phyloP scores from a whole-genome alignment of 2,888 invertebrate species.

The Leucophenga montana region DNA sequence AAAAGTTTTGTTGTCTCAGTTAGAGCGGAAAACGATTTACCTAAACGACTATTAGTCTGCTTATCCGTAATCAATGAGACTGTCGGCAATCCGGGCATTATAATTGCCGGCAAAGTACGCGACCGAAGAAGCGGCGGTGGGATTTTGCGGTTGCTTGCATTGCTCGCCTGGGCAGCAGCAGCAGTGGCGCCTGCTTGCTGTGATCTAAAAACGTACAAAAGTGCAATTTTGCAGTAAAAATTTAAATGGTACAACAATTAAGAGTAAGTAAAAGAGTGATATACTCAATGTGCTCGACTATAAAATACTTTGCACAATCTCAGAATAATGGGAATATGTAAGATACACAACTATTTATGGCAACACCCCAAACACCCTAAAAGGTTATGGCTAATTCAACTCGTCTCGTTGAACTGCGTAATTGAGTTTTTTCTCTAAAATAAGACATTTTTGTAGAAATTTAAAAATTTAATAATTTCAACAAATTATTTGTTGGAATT shows the following conservation, averaged over 20 bases:
- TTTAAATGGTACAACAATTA: slow-evolving; percentile 45
- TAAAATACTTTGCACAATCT: too few species aligned
- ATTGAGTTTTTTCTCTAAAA: too few species aligned
- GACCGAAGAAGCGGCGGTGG: slow-evolving; percentile 87
- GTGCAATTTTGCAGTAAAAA: slow-evolving; percentile 44
- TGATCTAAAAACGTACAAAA: slow-evolving; percentile 66
- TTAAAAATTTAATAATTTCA: too few species aligned
- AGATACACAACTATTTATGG: too few species aligned
- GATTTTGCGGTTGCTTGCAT: slow-evolving; percentile 72
- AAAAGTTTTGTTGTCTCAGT: too few species aligned
- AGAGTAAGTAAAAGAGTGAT: not conserved
- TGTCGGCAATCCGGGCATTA: slow-evolving; percentile 86
- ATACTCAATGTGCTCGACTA: not conserved
- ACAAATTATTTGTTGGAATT: too few species aligned
- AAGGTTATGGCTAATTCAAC: too few species aligned
- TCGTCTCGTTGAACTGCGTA: too few species aligned
- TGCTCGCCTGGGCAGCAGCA: slow-evolving; percentile 61
- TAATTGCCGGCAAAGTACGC: slow-evolving; percentile 89
- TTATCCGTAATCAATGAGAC: slow-evolving; percentile 86
- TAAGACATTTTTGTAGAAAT: too few species aligned
- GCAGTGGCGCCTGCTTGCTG: slow-evolving; percentile 75
- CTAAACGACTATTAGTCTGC: slow-evolving; percentile 73
- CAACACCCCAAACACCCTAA: too few species aligned
- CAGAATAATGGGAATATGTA: too few species aligned
- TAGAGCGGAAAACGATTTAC: slow-evolving; percentile 60